Percentiles rank a stretch among this genome's conserved stretches.
phyloP scores from a whole-genome alignment of 1,140 invertebrate genomes.

The Meteorus sp. region DNA sequence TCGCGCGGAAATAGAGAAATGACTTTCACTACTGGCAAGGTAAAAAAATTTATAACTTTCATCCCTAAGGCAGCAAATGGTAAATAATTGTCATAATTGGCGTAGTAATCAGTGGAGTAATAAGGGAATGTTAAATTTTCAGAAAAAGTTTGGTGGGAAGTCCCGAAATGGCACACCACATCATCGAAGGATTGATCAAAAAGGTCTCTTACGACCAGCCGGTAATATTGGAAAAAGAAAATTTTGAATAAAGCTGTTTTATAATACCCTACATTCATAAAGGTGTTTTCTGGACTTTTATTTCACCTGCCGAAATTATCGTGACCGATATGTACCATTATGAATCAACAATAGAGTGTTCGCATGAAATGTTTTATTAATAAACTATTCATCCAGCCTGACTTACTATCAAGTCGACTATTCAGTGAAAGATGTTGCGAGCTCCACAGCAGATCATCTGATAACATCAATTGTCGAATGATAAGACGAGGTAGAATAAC shows the following conservation, averaged over 20 bases:
- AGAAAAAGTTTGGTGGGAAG: slow-evolving; percentile 17
- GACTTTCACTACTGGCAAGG: slow-evolving; percentile 71
- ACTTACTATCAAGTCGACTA: no score
- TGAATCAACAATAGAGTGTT: no score
- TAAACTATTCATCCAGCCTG: no score
- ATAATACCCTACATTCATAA: slow-evolving; percentile 13
- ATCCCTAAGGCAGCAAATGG: not conserved
- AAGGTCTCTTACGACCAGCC: slow-evolving; percentile 71
- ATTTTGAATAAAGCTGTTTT: slow-evolving; percentile 28
- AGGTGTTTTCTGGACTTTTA: not conserved
- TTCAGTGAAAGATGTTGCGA: no score
- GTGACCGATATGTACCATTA: no score
- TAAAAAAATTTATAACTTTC: slow-evolving; percentile 32
- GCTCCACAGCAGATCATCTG: no score
- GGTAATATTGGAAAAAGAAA: slow-evolving; percentile 48
- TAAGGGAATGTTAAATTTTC: no score
- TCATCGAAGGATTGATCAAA: slow-evolving; percentile 73
- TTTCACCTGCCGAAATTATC: slow-evolving; percentile 2
- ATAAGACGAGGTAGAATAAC: no score
- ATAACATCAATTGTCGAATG: no score
- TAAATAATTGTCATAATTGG: slow-evolving; percentile 1
- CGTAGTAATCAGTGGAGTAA: no score
- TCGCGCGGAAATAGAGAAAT: slow-evolving; percentile 75
- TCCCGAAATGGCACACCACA: slow-evolving; percentile 54
- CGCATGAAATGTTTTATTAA: no score